Evolutionary conservation across 2,888 invertebrate species (phyloP), one percentile per base, ranked within the genome.

Genomic region (Dexiosoma caninum): DNA sequence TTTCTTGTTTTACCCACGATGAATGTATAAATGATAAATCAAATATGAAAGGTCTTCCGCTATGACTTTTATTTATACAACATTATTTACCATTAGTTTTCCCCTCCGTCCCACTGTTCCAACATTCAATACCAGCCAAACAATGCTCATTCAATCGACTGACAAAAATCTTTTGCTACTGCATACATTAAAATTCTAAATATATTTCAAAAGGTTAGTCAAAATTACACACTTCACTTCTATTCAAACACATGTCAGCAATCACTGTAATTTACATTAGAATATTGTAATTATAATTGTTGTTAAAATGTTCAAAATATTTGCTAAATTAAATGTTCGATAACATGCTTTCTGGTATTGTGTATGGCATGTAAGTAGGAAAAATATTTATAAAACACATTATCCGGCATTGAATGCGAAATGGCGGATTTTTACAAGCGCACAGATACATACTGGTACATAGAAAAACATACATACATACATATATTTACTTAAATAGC

Each of bases 251-350:
- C 53, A 72, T 72, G 72, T 55, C 72, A 72, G 62, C 62, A 62
- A 64, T 64, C 62, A 55, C 42, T 55, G 44, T 44, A 55, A 64
- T 72, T 72, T 62, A 35, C 37, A 23, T 40, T 30, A 21, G 19
- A 37, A 71, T 19, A 49, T 40, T 60, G 60, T 51, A 51, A 60
- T 60, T 71, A 60, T 71, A 71, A 51, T 32, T 71, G 42, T 19
- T 35, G 27, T 55, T 42, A 64, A 44, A 55, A 60, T 60, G 40
- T 40, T 71, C 8, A 51, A 62, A 72, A 44, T 76, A 69, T 69
- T 77, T 62, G 53, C 55, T 37, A 69, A 69, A 30, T 60, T 62
- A 77, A 60, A 55, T 77, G 37, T 55, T 44, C 69, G 62, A 46
- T 30, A 62, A 77, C 60, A 70, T 55, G 62, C 44, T 35, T 53